Base-by-base conservation (phyloP, 2,888 invertebrate species). In the Eupithecia tripunctaria region DNA sequence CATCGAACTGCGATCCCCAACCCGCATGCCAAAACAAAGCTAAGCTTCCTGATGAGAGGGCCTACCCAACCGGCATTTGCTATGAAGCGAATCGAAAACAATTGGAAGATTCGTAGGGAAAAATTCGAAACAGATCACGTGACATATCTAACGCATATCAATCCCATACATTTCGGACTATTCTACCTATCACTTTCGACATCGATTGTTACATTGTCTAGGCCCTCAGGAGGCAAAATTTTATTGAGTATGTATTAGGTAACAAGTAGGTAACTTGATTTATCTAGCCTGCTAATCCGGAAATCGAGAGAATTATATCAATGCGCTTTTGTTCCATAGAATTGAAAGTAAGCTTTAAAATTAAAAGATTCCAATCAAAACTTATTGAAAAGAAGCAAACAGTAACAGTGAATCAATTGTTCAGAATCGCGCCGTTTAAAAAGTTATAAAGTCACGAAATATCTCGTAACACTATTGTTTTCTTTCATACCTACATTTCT, bases 281-380 rank as follows among this genome's bases (percentile, higher is more conserved):
- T 60, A 60, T 15, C 1, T 64, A 64, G 14, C 15, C 21, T 25
- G 38, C 14, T 36, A 36, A 41, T 32, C 36, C 21, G n/a, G 21
- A 64, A 21, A 21, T 36, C 8, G 14, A 38, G 29, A 29, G 18
- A 10, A 51, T 25, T 0, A 41, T 25, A 41, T 38, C 25, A 64
- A 38, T 25, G 25, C 14, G 64, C 21, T 71, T 75, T 69, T 70
- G 47, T 38, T 59, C 27, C 59, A n/a, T 63, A 43, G 68, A 71
- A 71, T 62, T 69, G 74, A 74, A 74, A 71, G 74, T 71, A n/a
- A 69, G 0, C 66, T 70, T 43, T 56, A 70, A 72, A 64, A 68
- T 71, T 56, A 66, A 66, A 62, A 74, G 69, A 74, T 70, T 18
- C 7, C 2, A 21, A 75, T 75, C 74, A 64, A 67, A 43, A 21